Conservation (phyloP, 2,888 invertebrate species). For the Cantharis nigra region DNA sequence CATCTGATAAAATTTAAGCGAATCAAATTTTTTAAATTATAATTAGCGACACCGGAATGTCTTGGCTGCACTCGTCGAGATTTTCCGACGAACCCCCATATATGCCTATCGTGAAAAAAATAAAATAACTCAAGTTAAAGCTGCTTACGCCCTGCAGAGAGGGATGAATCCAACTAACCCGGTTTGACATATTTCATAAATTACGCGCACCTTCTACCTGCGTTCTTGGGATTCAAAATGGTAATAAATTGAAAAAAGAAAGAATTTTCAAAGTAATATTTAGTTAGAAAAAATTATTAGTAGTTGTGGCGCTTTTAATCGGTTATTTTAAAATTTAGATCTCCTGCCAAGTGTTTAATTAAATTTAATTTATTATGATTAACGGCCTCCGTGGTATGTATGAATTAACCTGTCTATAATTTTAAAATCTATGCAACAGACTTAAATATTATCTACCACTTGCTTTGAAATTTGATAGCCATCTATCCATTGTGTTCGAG, state of each 20-base stretch:
- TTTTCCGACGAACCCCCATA: neutral
- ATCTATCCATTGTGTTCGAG: constrained; percentile 34
- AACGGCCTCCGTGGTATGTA: neutral
- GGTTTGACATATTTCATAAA: constrained; percentile 34
- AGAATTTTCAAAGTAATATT: neutral
- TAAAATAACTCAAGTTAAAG: constrained; percentile 10
- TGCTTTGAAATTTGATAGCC: constrained; percentile 38
- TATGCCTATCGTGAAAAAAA: neutral
- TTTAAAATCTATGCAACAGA: constrained; percentile 21
- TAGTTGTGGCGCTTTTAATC: neutral
- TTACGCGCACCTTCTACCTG: constrained; percentile 8
- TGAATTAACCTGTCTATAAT: constrained; percentile 15
- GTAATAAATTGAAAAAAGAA: neutral
- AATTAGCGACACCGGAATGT: neutral
- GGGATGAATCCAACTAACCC: constrained; percentile 32
- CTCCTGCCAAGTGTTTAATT: constrained; percentile 2
- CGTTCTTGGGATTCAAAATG: neutral
- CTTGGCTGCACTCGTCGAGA: too few relatives aligned
- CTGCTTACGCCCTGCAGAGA: constrained; percentile 30
- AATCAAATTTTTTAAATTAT: neutral
- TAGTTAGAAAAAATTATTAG: neutral
- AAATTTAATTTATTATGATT: constrained; percentile 5
- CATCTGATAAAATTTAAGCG: neutral
- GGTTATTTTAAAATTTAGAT: constrained; percentile 1
- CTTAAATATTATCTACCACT: constrained; percentile 38